Percentiles rank a stretch among this genome's conserved stretches.
Evolutionary conservation across 2,888 invertebrate species (phyloP).

Genomic region (Rhimphoctona megacephalus): DNA sequence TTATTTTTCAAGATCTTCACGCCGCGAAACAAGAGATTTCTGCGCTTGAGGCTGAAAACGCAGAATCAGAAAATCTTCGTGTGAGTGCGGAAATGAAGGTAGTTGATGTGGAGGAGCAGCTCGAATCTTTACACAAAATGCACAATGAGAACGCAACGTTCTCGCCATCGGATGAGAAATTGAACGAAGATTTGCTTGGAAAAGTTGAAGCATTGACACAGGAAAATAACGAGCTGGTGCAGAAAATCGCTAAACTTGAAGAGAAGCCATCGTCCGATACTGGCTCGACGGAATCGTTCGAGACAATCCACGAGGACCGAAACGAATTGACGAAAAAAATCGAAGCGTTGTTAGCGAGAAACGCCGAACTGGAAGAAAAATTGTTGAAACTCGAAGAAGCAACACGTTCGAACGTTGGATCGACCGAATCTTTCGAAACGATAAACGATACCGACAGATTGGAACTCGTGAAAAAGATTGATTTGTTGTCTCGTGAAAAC

Average conservation of each 20-base stretch:
- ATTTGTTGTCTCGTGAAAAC: conserved; percentile 80
- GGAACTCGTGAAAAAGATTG: conserved; percentile 80
- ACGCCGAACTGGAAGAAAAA: conserved; percentile 78
- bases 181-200: conserved; percentile 86
- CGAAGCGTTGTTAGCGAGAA: conserved; percentile 79
- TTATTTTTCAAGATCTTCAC: conserved; percentile 79
- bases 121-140: conserved; percentile 85
- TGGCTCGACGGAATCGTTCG: conserved; percentile 83
- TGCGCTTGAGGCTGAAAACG: conserved; percentile 88
- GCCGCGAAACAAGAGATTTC: conserved; percentile 88
- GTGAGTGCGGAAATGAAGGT: conserved; percentile 92
- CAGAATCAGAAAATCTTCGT: conserved; percentile 88
- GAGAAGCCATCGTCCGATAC: conserved; percentile 82
- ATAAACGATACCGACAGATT: conserved; percentile 78
- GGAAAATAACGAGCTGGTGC: conserved; percentile 90
- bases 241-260: conserved; percentile 79
- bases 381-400: conserved; percentile 75
- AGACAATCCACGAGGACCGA: conserved; percentile 76
- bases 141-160: conserved; percentile 85
- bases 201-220: conserved; percentile 87
- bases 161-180: conserved; percentile 84
- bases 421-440: conserved; percentile 83
- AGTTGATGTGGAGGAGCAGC: conserved; percentile 92
- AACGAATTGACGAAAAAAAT: conserved; percentile 77
- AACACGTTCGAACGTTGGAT: conserved; percentile 81